Evolutionary conservation across 2,113 vertebrate genomes (phyloP).

Genomic region (Phalacrocorax pelagicus): DNA sequence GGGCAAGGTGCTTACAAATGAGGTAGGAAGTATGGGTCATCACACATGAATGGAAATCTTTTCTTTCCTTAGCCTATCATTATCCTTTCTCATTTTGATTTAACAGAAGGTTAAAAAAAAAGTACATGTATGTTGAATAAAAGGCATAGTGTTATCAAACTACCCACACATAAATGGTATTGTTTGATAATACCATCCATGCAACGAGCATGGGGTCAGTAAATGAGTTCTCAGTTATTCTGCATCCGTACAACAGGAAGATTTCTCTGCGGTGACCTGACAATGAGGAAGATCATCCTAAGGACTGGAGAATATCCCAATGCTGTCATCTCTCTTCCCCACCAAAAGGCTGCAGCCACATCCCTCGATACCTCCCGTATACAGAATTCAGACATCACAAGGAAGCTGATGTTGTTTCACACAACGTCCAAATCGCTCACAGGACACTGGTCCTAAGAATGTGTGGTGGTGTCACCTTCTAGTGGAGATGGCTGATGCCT

Average conservation of each 20-base stretch:
- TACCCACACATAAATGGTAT: background rate
- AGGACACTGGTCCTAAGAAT: background rate
- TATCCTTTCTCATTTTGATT: background rate
- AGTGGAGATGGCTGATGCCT: background rate
- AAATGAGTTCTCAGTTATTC: background rate
- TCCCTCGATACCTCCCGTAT: accelerated
- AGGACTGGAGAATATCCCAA: background rate
- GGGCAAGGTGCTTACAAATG: background rate
- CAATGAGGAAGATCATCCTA: background rate
- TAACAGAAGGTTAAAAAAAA: background rate
- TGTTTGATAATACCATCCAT: background rate
- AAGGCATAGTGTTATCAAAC: background rate
- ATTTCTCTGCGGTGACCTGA: background rate
- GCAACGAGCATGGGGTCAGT: background rate
- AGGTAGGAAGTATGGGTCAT: background rate
- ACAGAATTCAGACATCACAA: background rate
- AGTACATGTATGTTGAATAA: background rate
- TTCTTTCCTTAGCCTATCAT: background rate
- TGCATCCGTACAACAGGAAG: background rate
- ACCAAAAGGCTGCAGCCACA: background rate
- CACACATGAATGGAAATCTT: background rate
- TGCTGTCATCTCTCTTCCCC: background rate
- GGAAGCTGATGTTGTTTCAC: background rate
- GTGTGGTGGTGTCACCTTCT: background rate
- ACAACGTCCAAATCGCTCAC: accelerated